These are phyloP conservation scores for Apostichopus californicus DNA, from an alignment of 35 echinoderm and acorn worm species.

Conservation along the genomic window DNA sequence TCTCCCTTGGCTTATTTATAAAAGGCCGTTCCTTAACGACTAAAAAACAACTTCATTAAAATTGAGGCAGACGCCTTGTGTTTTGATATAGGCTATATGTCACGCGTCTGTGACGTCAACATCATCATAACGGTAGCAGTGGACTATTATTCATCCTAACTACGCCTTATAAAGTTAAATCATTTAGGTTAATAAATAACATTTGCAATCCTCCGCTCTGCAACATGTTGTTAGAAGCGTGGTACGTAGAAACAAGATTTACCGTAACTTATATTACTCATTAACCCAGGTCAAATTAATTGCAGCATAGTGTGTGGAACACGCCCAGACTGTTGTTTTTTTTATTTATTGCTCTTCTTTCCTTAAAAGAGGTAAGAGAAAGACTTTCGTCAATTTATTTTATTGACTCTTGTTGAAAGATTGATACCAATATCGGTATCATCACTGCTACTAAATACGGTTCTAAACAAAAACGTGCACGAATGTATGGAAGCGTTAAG, in stretches of 20 bases:
- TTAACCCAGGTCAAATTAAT: background rate
- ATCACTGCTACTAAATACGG: too few relatives aligned
- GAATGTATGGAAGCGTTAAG: too few relatives aligned
- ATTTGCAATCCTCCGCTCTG: background rate
- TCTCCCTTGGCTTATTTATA: too few relatives aligned
- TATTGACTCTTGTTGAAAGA: background rate
- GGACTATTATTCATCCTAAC: background rate
- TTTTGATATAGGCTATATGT: background rate
- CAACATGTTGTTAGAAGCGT: background rate
- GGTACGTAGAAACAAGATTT: too few relatives aligned
- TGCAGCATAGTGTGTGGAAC: background rate
- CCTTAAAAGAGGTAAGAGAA: too few relatives aligned
- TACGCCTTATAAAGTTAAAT: background rate
- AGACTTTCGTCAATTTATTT: background rate
- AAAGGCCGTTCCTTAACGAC: background rate
- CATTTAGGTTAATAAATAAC: background rate
- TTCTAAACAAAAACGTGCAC: too few relatives aligned
- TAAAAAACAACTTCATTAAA: background rate
- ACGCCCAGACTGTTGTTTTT: too few relatives aligned
- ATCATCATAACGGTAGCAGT: background rate
- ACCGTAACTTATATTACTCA: background rate
- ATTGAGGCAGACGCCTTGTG: background rate
- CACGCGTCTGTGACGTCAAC: background rate
- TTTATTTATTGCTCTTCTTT: too few relatives aligned
- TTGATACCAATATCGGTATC: background rate